Evolutionary conservation across 2,797 vertebrate species (phyloP), one percentile per base, ranked within the genome.

Genomic region (Dicrostonyx torquatus): DNA sequence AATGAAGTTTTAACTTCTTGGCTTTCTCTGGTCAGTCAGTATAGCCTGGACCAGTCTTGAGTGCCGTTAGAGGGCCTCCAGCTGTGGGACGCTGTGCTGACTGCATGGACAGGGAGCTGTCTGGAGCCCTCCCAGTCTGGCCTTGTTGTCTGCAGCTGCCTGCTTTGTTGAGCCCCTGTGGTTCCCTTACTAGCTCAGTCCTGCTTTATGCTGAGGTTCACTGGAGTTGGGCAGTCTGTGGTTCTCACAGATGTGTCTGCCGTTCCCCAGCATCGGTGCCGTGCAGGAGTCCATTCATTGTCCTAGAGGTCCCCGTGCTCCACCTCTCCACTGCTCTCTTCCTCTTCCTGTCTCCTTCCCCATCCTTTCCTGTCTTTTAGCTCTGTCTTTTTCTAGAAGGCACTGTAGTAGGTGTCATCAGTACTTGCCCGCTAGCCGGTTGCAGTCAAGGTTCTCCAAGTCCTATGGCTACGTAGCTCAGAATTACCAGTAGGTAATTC

Each of bases 191-290:
- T 40, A 29, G 24, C 3, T 9, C 0, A 15, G 53, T 34, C 8
- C 31, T 58, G 48, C 15, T 40, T 40, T 24, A n/a, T 26, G 3
- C 5, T 43, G 22, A 12, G 31, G n/a, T 10, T 64, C 13, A 20
- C 66, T 87, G 22, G 45, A 45, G n/a, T 48, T n/a, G n/a, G 13
- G 53, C 29, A 15, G 18, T n/a, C 29, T 55, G 24, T 76, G 11
- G 18, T 13, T 60, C 72, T 31, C 20, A 37, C 66, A 11, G 53
- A 5, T 5, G n/a, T 3, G 0, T 8, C 4, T 78, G 55, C 37
- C 10, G 0, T 24, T 5, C 2, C 11, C 60, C 31, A n/a, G 31
- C 11, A 1, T 6, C 20, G 0, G 40, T 5, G 29, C 22, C 6
- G 1, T 6, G 0, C 17, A 10, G 66, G 66, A 10, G 8, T 13